Evolutionary conservation across 2,888 invertebrate species (phyloP).

Genomic region (Tipula vernalis): DNA sequence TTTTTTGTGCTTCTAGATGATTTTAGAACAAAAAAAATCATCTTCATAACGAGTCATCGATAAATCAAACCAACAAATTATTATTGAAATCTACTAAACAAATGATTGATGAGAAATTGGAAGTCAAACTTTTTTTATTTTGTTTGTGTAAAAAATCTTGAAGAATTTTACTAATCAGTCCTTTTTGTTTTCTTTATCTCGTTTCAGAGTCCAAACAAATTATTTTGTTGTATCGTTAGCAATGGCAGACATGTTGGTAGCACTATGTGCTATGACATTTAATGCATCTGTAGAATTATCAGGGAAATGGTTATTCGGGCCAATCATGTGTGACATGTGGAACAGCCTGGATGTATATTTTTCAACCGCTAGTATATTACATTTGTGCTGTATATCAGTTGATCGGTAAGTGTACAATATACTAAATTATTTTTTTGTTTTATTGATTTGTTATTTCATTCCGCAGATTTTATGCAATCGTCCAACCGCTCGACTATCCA

Average conservation of each 20-base stretch:
- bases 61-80: no score
- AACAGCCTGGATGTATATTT: slow-evolving; percentile 91
- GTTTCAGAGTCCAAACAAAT: slow-evolving; percentile 69
- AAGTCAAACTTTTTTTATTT: no score
- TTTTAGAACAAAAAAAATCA: no score
- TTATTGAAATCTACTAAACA: no score
- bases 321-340: slow-evolving; percentile 87
- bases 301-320: slow-evolving; percentile 79
- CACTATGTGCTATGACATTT: slow-evolving; percentile 84
- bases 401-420: slow-evolving; percentile 40
- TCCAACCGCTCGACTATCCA: slow-evolving; percentile 83
- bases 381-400: slow-evolving; percentile 88
- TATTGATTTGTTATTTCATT: no score
- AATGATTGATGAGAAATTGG: no score
- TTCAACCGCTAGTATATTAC: slow-evolving; percentile 82
- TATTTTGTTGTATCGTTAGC: slow-evolving; percentile 93
- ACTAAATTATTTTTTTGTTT: background rate
- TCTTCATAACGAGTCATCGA: no score
- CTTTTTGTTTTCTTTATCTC: background rate
- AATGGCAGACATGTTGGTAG: slow-evolving; percentile 86
- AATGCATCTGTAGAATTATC: slow-evolving; percentile 80
- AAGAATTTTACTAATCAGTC: no score
- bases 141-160: no score
- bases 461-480: slow-evolving; percentile 78
- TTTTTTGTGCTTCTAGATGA: no score